Base-by-base conservation (phyloP, 2,888 invertebrate genomes). In the Drosophila parthenogenetica region DNA sequence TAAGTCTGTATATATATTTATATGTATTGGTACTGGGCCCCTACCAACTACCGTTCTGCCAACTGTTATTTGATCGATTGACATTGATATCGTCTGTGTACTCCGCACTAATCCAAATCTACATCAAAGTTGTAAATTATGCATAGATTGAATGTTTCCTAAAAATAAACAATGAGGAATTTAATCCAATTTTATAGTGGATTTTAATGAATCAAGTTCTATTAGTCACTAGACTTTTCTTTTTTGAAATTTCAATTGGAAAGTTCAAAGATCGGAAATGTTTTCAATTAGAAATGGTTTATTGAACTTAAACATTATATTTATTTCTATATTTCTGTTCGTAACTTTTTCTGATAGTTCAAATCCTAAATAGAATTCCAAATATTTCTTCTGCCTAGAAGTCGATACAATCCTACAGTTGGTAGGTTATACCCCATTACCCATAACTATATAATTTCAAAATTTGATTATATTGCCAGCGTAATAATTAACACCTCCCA, bases 11-110 rank as follows among this genome's bases (percentile, higher is more conserved):
- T 13, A 35, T 13, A 13, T 13, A 13, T 5, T 8, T 35, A 35
- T 39, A 14, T 39, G 29, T 57, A 39, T 8, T 16, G n/a, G 35
- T 10, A 14, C 25, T 32, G 25, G 46, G 35, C 14, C 37, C 25
- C 17, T 35, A 8, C 25, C 62, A 46, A 88, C 82, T 86, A 86
- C 82, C 69, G 82, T 80, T 73, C 53, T 53, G 58, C 2, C 45
- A 57, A 11, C 46, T 25, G 22, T 37, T 57, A 39, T 45, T 60
- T 67, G 68, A 67, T 73, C 61, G 61, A 73, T 67, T 77, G 61
- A 16, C 61, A 60, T 50, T 55, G 64, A 64, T 74, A 73, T 77
- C 51, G 29, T 32, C 62, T 11, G 8, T 55, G 40, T 63, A 49
- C 43, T 70, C 51, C 58, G 45, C 43, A 60, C 57, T 65, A 64